phyloP scores from a whole-genome alignment of 2,797 vertebrate species.

The Macrochelys suwanniensis region DNA sequence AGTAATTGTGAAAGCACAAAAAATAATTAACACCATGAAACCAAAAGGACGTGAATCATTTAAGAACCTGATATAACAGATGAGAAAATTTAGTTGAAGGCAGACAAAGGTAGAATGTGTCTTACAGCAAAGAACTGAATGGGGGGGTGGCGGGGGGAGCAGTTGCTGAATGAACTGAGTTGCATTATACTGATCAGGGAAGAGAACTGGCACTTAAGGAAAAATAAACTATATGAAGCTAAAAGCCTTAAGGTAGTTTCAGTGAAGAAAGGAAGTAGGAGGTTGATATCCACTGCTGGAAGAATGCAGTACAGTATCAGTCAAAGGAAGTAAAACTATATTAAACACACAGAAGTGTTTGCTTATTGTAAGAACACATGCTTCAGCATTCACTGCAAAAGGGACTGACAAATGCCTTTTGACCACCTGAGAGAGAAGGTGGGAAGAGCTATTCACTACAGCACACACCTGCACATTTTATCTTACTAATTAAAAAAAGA shows the following conservation, averaged over 20 bases:
- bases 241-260: conserved; percentile 17
- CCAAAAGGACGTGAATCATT: conserved; percentile 31
- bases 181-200: conserved; percentile 30
- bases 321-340: not conserved
- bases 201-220: conserved; percentile 4
- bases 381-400: not conserved
- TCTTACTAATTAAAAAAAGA: not conserved
- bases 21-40: conserved; percentile 50
- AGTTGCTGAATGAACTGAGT: conserved; percentile 65
- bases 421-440: not conserved
- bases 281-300: not conserved
- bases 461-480: not conserved
- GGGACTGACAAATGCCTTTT: not conserved
- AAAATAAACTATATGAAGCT: not conserved
- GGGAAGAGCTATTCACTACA: not conserved
- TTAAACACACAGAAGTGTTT: not conserved
- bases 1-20: conserved; percentile 41
- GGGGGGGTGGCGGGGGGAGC: not conserved
- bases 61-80: conserved; percentile 47
- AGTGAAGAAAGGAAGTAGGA: not conserved
- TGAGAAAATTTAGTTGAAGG: conserved; percentile 66
- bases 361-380: not conserved
- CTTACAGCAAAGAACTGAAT: conserved; percentile 56
- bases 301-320: not conserved
- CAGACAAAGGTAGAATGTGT: conserved; percentile 61